Evolutionary conservation across 1,140 invertebrate genomes (phyloP).

Genomic region (Chironomus striatipennis): DNA sequence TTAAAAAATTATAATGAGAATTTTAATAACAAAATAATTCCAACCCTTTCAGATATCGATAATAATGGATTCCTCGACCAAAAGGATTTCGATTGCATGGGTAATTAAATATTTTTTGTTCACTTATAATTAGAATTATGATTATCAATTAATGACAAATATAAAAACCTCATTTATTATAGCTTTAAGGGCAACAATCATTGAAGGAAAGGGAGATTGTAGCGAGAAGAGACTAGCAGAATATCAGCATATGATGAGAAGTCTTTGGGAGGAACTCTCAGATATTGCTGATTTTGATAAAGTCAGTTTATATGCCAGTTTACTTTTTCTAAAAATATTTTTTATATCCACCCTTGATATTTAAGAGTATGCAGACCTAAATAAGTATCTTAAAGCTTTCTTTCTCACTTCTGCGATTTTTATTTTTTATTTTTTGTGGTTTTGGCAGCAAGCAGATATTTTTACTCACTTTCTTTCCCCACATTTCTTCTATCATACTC

Average conservation of each 20-base stretch:
- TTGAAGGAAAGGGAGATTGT: conserved; percentile 73
- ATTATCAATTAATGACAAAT: no score
- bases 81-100: conserved; percentile 69
- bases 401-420: no score
- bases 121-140: no score
- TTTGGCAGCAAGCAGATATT: no score
- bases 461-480: no score
- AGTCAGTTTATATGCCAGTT: conserved; percentile 41
- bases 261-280: conserved; percentile 75
- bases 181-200: conserved; percentile 64
- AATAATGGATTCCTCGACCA: conserved; percentile 72
- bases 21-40: neutral
- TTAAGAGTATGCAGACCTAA: no score
- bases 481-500: no score
- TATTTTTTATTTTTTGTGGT: no score
- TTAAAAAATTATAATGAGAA: no score
- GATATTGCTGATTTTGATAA: conserved; percentile 77
- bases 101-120: neutral
- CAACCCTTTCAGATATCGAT: conserved; percentile 60
- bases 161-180: neutral
- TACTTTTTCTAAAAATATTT: neutral
- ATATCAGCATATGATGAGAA: conserved; percentile 70
- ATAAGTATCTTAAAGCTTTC: no score
- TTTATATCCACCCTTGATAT: neutral
- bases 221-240: conserved; percentile 57